These are phyloP conservation scores for Daubentonia madagascariensis DNA, from an alignment of 2,113 vertebrate genomes.

Conservation along the genomic window DNA sequence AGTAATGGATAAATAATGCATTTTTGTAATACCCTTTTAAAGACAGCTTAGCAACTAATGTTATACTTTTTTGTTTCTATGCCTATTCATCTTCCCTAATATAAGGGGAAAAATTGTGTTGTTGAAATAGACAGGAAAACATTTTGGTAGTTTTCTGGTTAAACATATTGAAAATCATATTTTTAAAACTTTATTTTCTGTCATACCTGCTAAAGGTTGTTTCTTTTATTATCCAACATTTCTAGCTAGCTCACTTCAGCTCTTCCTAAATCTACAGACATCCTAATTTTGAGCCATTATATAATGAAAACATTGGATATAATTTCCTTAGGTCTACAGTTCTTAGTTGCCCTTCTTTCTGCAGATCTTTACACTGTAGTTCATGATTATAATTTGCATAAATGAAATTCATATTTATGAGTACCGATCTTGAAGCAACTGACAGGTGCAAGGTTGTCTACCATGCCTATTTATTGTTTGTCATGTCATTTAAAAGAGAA, in stretches of 20 bases:
- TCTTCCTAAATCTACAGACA: slow-evolving; percentile 64
- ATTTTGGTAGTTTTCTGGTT: slow-evolving; percentile 30
- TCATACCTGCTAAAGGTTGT: slow-evolving; percentile 34
- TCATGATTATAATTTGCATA: slow-evolving; percentile 80
- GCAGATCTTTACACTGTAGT: slow-evolving; percentile 73
- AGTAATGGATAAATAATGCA: background rate
- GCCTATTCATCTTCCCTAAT: background rate
- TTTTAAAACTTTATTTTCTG: slow-evolving; percentile 58
- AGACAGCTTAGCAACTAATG: background rate
- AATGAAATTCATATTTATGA: slow-evolving; percentile 84
- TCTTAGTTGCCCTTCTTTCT: slow-evolving; percentile 75
- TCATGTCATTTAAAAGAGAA: slow-evolving; percentile 70
- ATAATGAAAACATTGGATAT: slow-evolving; percentile 75
- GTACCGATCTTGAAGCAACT: slow-evolving; percentile 79
- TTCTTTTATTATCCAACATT: slow-evolving; percentile 64
- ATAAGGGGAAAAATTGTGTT: background rate
- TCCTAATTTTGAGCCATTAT: slow-evolving; percentile 73
- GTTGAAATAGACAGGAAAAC: background rate
- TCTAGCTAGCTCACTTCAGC: slow-evolving; percentile 56
- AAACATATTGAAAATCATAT: slow-evolving; percentile 46
- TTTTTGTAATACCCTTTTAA: slow-evolving; percentile 38
- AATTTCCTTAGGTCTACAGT: slow-evolving; percentile 75
- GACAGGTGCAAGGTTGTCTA: slow-evolving; percentile 81
- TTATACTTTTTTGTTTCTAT: background rate
- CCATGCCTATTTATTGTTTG: slow-evolving; percentile 78